These are phyloP conservation scores for Girardia tigrina DNA, from an alignment of 2,888 invertebrate species.

Conservation along the genomic window DNA sequence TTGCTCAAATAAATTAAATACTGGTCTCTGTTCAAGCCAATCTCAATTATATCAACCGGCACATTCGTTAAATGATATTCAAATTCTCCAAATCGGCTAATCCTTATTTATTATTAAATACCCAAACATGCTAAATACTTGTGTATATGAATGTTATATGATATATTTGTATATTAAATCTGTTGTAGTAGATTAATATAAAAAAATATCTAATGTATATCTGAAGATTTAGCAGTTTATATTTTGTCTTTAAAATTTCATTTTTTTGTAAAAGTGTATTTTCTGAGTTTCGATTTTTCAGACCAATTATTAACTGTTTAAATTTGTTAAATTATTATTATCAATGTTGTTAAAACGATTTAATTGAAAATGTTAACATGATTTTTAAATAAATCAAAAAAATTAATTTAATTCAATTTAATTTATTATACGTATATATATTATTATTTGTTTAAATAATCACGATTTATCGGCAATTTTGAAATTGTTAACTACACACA, in stretches of 20 bases:
- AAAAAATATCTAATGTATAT: neutral
- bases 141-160: neutral
- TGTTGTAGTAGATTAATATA: constrained; percentile 12
- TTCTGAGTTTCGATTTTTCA: neutral
- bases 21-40: constrained; percentile 17
- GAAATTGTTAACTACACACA: no score
- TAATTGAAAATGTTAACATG: constrained; percentile 3
- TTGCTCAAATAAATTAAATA: constrained; percentile 12
- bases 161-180: neutral
- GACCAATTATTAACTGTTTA: neutral
- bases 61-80: constrained; percentile 12
- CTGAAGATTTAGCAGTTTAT: constrained; percentile 8
- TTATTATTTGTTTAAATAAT: constrained; percentile 16
- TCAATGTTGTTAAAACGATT: neutral
- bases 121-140: neutral
- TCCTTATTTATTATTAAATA: neutral
- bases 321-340: neutral
- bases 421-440: no score
- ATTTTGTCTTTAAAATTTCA: neutral
- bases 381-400: neutral
- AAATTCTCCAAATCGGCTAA: constrained; percentile 1
- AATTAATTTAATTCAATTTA: neutral
- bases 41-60: constrained; percentile 1
- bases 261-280: neutral
- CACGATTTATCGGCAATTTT: neutral